These are phyloP conservation scores for Ascidia mentula DNA, from an alignment of 23 tunicate genomes.

Conservation along the genomic window DNA sequence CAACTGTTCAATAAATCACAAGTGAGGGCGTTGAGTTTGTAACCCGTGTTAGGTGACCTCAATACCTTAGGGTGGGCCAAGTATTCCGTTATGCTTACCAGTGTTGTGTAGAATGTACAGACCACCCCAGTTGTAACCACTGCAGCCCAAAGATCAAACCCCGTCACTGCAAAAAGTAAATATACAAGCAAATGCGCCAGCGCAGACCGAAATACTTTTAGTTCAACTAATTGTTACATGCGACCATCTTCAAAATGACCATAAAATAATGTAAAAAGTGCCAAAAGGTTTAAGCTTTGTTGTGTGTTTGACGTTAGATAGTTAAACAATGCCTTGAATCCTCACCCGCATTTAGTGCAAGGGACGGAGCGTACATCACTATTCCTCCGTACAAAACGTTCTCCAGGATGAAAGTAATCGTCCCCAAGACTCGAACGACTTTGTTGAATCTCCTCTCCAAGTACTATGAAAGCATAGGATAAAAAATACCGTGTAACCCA, in stretches of 20 bases:
- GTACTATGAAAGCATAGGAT: no score
- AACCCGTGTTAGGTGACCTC: no score
- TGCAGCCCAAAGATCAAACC: constrained; percentile 74
- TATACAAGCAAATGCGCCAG: not conserved
- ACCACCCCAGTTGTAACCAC: constrained; percentile 72
- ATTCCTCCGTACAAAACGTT: constrained; percentile 41
- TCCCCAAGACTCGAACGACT: constrained; percentile 27
- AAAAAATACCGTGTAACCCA: no score
- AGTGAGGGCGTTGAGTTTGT: no score
- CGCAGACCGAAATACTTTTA: not conserved
- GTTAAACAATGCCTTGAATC: no score
- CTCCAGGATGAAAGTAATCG: constrained; percentile 30
- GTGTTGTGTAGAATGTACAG: constrained; percentile 81
- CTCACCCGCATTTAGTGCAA: constrained; percentile 54
- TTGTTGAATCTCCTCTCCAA: constrained; percentile 51
- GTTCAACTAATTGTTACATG: no score
- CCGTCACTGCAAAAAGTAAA: constrained; percentile 63
- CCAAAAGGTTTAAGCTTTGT: not conserved
- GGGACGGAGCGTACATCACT: constrained; percentile 75
- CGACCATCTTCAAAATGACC: not conserved
- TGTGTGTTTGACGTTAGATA: no score
- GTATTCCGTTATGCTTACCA: constrained; percentile 61
- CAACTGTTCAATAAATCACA: no score
- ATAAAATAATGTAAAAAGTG: not conserved
- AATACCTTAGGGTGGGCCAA: no score